Base-by-base conservation (phyloP, 2,113 vertebrate genomes). In the Crotophaga sulcirostris region DNA sequence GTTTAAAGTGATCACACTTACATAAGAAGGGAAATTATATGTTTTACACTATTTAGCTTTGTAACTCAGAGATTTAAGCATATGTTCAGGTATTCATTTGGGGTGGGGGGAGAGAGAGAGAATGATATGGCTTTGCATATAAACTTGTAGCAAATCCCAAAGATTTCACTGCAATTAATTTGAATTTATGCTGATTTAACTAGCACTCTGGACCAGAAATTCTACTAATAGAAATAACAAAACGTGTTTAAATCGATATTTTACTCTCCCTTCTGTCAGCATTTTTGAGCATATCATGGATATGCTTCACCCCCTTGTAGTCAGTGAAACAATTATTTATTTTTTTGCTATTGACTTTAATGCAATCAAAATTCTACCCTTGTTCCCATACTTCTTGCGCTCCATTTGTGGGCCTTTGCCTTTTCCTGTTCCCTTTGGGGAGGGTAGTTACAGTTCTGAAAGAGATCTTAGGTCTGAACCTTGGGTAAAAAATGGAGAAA, bases 41-140 rank as follows among this genome's bases (percentile, higher is more conserved):
- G 42, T 94, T 91, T 95, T 89, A 75, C 45, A 80, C 29, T 80
- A 38, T 89, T 94, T 59, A 87, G 36, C 12, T 95, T 91, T 89
- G 23, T 81, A 81, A 66, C 87, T 92, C 44, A 84, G 59, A 90
- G 28, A 96, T 84, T 96, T 94, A 87, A 96, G 86, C 42, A 70
- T 40, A 93, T 52, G 28, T 33, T 96, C 36, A 93, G 70, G 76
- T 90, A 84, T 64, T 89, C 26, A 82, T 52, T 72, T 66, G 51
- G 78, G 34, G 78, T 31, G 8, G 34, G 52, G 10, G 12, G 23
- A 60, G 68, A 68, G 24, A 87, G 26, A 63, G 24, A 74, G 9
- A 5, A 82, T 68, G 78, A 91, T 87, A 38, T 85, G 40, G 52
- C 7, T 19, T 49, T 70, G 52, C 56, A n/a, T 63, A 75, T 79